Percentiles rank a stretch among this genome's conserved stretches.
Evolutionary conservation across 53 echinoderm and acorn worm genomes (phyloP).

Genomic region (Luidia sarsii): DNA sequence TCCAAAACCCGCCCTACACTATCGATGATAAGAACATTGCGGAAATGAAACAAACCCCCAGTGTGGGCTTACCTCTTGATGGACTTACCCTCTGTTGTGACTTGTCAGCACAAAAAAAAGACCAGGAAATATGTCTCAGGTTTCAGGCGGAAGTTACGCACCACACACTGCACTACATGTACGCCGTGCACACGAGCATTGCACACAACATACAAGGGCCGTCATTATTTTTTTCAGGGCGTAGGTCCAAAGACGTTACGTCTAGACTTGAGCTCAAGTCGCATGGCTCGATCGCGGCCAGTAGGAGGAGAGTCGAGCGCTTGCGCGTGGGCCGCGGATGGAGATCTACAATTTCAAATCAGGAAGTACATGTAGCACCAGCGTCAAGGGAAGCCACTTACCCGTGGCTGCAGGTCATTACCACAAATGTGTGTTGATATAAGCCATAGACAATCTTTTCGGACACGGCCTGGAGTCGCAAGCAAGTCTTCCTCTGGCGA

Average conservation of each 20-base stretch:
- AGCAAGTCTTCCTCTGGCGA: too few species aligned
- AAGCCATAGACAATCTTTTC: too few species aligned
- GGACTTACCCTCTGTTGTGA: background rate
- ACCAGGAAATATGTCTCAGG: constrained; percentile 36
- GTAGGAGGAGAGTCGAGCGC: background rate
- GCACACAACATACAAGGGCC: background rate
- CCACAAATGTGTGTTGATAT: too few species aligned
- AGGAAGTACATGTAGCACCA: too few species aligned
- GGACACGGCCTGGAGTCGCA: too few species aligned
- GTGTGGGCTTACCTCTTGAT: constrained; percentile 1
- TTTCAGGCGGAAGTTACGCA: constrained; percentile 50
- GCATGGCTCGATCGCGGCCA: background rate
- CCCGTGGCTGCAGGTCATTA: too few species aligned
- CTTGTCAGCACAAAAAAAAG: constrained; percentile 19
- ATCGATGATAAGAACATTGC: background rate
- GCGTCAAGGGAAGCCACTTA: too few species aligned
- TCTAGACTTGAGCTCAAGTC: background rate
- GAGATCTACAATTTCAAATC: too few species aligned
- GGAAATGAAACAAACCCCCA: constrained; percentile 17
- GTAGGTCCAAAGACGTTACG: constrained; percentile 16
- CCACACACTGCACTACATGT: background rate
- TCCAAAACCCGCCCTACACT: constrained; percentile 4
- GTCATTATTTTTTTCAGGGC: constrained; percentile 11
- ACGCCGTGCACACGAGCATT: background rate
- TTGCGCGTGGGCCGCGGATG: too few species aligned